A percentile compares a stretch with the other conserved stretches of the same genome.
These are phyloP conservation scores for Pheosia gnoma DNA, from an alignment of 2,888 invertebrate species.

Conservation along the genomic window DNA sequence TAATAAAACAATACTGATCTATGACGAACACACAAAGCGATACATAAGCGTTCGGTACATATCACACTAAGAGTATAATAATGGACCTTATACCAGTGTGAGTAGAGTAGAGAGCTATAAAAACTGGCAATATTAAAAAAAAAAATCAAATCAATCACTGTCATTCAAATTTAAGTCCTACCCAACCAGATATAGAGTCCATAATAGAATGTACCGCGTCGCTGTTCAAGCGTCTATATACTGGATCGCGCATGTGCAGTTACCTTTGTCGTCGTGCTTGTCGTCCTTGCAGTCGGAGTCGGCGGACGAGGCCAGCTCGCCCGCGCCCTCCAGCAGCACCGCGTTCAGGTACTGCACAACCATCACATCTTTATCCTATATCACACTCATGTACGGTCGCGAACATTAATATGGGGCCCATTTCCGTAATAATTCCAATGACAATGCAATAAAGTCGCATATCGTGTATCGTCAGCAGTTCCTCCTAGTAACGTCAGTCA, in stretches of 20 bases:
- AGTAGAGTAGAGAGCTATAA: not conserved
- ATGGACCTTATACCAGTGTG: not conserved
- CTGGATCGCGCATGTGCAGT: slow-evolving; percentile 6
- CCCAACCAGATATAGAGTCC: not conserved
- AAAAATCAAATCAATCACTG: too few species aligned
- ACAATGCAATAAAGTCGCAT: too few species aligned
- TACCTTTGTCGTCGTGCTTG: slow-evolving; percentile 71
- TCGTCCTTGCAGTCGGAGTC: slow-evolving; percentile 60
- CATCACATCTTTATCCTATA: too few species aligned
- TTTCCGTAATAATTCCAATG: too few species aligned
- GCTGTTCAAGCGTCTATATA: slow-evolving; percentile 14
- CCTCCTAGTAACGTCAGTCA: too few species aligned
- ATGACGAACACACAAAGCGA: slow-evolving; percentile 28
- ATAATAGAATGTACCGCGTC: not conserved
- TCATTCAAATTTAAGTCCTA: too few species aligned
- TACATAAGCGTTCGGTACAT: slow-evolving; percentile 8
- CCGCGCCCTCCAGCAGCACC: slow-evolving; percentile 62
- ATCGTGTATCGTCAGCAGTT: too few species aligned
- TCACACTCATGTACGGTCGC: too few species aligned
- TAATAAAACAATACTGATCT: slow-evolving; percentile 24
- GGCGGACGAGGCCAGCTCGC: slow-evolving; percentile 73
- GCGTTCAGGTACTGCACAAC: slow-evolving; percentile 61
- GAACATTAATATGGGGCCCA: too few species aligned
- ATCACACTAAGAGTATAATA: not conserved
- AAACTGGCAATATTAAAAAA: not conserved